A percentile compares a stretch with the other conserved stretches of the same genome.
Evolutionary conservation across 2,113 vertebrate genomes (phyloP).

Genomic region (Cyphomyrus discorhynchus): DNA sequence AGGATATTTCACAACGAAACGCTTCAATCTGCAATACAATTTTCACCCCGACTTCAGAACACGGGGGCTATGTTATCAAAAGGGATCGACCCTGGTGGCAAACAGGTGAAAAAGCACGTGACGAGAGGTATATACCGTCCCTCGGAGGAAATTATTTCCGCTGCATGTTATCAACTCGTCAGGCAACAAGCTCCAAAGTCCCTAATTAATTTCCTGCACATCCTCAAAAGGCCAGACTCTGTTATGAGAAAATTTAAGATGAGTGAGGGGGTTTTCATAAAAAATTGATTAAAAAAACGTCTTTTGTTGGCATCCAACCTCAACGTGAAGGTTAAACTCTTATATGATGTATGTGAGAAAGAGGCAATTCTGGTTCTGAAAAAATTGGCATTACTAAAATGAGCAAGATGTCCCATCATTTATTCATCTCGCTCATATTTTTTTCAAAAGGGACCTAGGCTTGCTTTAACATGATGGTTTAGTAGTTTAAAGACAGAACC

Average conservation of each 20-base stretch:
- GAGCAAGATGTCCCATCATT: constrained; percentile 22
- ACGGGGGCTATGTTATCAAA: neutral
- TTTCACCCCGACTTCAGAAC: neutral
- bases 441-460: constrained; percentile 17
- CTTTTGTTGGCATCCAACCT: neutral
- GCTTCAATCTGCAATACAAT: neutral
- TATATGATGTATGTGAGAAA: neutral
- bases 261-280: neutral
- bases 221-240: neutral
- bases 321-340: neutral
- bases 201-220: constrained; percentile 8
- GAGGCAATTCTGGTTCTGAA: constrained; percentile 1
- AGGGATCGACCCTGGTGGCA: neutral
- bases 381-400: constrained; percentile 14
- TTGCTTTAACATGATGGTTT: constrained; percentile 17
- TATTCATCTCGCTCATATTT: constrained; percentile 30
- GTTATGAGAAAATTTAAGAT: neutral
- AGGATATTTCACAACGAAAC: neutral
- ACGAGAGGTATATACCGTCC: neutral
- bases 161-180: neutral
- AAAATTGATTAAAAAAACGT: neutral
- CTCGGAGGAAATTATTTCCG: neutral
- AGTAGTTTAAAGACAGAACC: constrained; percentile 19
- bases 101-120: neutral
- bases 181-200: neutral